Evolutionary conservation across 2,113 vertebrate species (phyloP), one percentile per base, ranked within the genome.

Genomic region (Genyomyrus donnyi): DNA sequence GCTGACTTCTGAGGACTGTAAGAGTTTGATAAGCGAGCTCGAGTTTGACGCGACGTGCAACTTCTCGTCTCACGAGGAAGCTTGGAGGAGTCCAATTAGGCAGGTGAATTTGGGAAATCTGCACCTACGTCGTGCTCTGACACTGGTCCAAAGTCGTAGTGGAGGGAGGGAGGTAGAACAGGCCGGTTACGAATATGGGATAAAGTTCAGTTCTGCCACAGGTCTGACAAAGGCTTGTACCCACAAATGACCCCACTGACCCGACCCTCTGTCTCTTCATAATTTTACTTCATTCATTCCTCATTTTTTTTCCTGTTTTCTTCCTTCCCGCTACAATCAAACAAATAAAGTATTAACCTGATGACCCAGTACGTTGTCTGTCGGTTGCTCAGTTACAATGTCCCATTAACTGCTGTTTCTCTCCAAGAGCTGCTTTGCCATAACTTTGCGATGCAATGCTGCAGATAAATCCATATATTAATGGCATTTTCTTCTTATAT

Each of bases 291-390:
- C 89, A 90, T 88, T 90, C 89, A 49, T 90, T 42, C 91, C 91
- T 92, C 91, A 90, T 5, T 90, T 95, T 94, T 93, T 80, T 80
- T 80, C 91, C 83, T 66, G 93, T 91, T 92, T 93, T 94, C 91
- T 95, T 93, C 95, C 94, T 95, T 93, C 95, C 95, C 93, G 95
- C 96, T 96, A 95, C 96, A 96, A 95, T 95, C 95, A 96, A 95
- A 95, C 95, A 95, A 96, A 96, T 96, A 96, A 96, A 96, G 95
- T 96, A 96, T 96, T 96, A 96, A 96, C 95, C 96, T 96, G 96
- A 96, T 95, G 95, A 95, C 94, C 94, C 94, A 95, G 93, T 90
- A 90, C 92, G 92, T 92, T 89, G 90, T 87, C 91, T 89, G 90
- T 15, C 62, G 21, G 90, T 91, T 85, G 45, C 84, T 85, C 48